Evolutionary conservation across 1,140 invertebrate species (phyloP).

Genomic region (Neotoxoptera formosana): DNA sequence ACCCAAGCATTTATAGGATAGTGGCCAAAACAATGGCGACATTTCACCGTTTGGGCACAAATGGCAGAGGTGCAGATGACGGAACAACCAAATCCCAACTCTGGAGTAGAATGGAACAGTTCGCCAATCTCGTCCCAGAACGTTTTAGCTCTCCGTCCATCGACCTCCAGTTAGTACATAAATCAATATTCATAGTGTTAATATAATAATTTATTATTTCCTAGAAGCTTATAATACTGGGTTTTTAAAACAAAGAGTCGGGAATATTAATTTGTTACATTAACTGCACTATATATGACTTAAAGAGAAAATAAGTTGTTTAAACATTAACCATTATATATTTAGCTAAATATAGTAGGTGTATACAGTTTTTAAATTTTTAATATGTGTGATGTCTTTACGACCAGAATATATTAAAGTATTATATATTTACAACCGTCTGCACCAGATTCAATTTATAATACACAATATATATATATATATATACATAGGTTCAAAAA

Average conservation of each 20-base stretch:
- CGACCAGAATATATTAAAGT: no score
- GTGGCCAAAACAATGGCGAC: conserved; percentile 82
- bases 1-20: conserved; percentile 75
- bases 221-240: neutral
- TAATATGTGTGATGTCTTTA: no score
- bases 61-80: conserved; percentile 59
- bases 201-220: neutral
- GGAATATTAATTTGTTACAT: neutral
- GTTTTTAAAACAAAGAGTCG: neutral
- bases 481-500: conserved; percentile 72
- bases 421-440: neutral
- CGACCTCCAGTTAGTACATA: neutral
- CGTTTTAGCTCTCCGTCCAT: conserved; percentile 67
- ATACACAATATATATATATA: neutral
- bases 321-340: neutral
- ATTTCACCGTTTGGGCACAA: conserved; percentile 74
- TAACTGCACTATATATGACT: neutral
- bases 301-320: neutral
- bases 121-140: conserved; percentile 76
- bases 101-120: conserved; percentile 78
- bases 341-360: neutral
- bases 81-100: conserved; percentile 66
- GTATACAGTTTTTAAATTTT: no score
- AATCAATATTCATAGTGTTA: neutral
- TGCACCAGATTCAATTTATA: neutral